Conservation (phyloP, 2,797 vertebrate genomes). For the Oreochromis grahami region DNA sequence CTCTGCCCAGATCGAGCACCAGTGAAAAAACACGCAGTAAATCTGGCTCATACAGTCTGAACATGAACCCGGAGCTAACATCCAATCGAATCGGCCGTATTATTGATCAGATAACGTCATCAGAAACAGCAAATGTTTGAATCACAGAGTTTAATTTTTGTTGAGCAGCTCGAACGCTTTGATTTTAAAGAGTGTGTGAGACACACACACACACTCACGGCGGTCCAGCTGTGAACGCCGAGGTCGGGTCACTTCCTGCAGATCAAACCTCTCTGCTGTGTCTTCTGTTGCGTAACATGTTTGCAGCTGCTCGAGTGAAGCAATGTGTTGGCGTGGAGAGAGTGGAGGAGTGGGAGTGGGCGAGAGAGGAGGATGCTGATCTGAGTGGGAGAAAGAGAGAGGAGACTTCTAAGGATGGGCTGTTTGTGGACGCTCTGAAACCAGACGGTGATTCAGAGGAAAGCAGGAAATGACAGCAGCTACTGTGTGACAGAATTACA, state of each 20-base stretch:
- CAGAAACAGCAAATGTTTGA: not conserved
- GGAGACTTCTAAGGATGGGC: not conserved
- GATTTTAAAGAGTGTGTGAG: not conserved
- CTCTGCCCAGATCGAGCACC: too few species aligned
- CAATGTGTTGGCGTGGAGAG: not conserved
- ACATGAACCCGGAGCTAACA: not conserved
- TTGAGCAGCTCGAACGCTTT: not conserved
- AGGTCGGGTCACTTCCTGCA: not conserved
- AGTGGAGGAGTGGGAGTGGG: slow-evolving; percentile 18
- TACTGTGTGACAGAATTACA: not conserved
- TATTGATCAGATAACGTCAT: not conserved
- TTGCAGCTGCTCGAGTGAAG: not conserved
- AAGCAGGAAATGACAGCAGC: not conserved
- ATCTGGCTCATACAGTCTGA: not conserved
- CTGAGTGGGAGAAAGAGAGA: not conserved
- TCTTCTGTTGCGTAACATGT: not conserved
- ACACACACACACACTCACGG: accelerated
- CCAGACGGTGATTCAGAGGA: not conserved
- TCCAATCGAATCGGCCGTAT: not conserved
- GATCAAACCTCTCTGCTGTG: not conserved
- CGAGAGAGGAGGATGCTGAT: slow-evolving; percentile 3
- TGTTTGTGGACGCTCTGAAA: not conserved
- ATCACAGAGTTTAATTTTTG: not conserved
- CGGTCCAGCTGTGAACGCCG: not conserved
- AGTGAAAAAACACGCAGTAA: not conserved